A percentile compares a stretch with the other conserved stretches of the same genome.
Conservation (phyloP, 2,113 vertebrate species). For the Pygoscelis adeliae region DNA sequence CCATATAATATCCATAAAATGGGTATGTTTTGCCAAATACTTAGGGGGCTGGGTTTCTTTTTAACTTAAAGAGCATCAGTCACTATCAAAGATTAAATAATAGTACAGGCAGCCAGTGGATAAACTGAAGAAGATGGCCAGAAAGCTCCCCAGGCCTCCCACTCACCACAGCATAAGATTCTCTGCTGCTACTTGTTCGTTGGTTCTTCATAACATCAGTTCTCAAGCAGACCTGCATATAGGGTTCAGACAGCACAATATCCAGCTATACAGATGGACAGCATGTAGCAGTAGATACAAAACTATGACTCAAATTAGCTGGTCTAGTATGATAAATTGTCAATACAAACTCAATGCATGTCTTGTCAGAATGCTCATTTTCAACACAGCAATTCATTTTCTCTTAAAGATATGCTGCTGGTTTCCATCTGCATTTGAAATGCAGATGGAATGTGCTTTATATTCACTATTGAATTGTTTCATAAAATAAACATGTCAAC, state of each 20-base stretch:
- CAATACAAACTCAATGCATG: not conserved
- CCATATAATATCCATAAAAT: not conserved
- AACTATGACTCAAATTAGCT: not conserved
- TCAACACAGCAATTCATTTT: not conserved
- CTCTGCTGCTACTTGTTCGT: not conserved
- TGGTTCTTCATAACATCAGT: not conserved
- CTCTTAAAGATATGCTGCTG: not conserved
- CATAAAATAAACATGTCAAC: not conserved
- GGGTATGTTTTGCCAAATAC: not conserved
- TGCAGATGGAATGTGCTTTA: not conserved
- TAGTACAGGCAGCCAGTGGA: not conserved
- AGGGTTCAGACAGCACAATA: not conserved
- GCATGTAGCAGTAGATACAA: not conserved
- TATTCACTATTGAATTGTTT: not conserved
- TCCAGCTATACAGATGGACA: not conserved
- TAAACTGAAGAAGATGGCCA: not conserved
- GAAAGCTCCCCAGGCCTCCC: not conserved
- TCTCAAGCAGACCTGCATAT: not conserved
- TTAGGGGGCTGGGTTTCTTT: not conserved
- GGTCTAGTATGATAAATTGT: not conserved
- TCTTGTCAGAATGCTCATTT: not conserved
- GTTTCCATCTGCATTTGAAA: not conserved
- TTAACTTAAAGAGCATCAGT: not conserved
- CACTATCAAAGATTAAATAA: not conserved
- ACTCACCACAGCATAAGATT: not conserved